Evolutionary conservation across 2,113 vertebrate genomes (phyloP).

Genomic region (Syrmaticus mikado): DNA sequence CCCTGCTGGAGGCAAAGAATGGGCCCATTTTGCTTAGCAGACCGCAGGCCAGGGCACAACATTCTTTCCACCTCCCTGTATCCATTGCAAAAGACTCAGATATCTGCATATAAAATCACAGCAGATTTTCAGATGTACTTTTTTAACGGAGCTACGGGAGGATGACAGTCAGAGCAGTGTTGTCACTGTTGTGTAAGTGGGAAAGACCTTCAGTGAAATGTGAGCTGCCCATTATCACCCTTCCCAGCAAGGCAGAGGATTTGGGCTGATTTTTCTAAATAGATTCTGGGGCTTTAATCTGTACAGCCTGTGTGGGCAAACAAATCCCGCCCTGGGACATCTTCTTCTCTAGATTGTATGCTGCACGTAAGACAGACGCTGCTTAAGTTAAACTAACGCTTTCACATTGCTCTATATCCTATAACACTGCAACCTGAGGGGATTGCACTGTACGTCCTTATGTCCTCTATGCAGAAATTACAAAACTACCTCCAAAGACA

Average conservation of each 20-base stretch:
- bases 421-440: background rate
- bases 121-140: background rate
- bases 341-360: background rate
- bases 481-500: background rate
- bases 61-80: background rate
- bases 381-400: background rate
- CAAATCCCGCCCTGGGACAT: background rate
- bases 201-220: background rate
- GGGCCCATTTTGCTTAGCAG: background rate
- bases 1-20: background rate
- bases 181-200: background rate
- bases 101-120: background rate
- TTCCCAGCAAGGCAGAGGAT: background rate
- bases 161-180: background rate
- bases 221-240: too few relatives aligned
- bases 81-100: background rate
- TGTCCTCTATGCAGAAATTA: background rate
- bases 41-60: background rate
- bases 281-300: background rate
- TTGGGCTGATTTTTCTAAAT: background rate
- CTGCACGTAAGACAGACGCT: background rate
- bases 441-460: background rate
- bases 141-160: background rate
- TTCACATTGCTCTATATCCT: background rate
- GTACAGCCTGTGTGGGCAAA: background rate